A percentile compares a stretch with the other conserved stretches of the same genome.
Conservation (phyloP, 2,888 invertebrate species). For the Clepsis dumicolana region DNA sequence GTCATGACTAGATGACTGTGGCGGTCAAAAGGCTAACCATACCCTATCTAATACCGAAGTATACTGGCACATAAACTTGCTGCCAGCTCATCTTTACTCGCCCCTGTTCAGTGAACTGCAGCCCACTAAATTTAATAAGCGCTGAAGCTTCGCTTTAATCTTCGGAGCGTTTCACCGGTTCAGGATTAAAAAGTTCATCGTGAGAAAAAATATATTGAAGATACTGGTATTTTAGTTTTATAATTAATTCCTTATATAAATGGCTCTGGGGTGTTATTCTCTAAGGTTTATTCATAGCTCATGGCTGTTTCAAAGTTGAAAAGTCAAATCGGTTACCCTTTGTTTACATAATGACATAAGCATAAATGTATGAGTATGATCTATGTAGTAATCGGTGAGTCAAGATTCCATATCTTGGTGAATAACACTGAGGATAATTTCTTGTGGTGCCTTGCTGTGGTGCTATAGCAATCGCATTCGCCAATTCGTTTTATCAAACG, state of each 20-base stretch:
- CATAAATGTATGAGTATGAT: background rate
- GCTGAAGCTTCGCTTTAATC: background rate
- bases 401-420: background rate
- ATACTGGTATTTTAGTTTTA: background rate
- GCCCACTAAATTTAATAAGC: constrained; percentile 1
- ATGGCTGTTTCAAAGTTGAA: too few species aligned
- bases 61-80: background rate
- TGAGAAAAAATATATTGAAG: background rate
- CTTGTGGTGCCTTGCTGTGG: too few species aligned
- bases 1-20: too few species aligned
- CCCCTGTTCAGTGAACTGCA: background rate
- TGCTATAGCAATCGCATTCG: too few species aligned
- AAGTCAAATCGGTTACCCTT: too few species aligned
- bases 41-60: background rate
- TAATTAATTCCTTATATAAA: too few species aligned
- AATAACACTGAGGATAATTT: background rate
- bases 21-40: too few species aligned
- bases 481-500: too few species aligned
- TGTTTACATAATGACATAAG: too few species aligned
- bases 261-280: too few species aligned
- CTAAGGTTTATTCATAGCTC: too few species aligned
- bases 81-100: background rate
- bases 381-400: background rate
- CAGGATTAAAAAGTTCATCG: background rate
- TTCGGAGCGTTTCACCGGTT: background rate